Percentiles rank a stretch among this genome's conserved stretches.
Evolutionary conservation across 2,888 invertebrate species (phyloP).

Genomic region (Pammene fasciana): DNA sequence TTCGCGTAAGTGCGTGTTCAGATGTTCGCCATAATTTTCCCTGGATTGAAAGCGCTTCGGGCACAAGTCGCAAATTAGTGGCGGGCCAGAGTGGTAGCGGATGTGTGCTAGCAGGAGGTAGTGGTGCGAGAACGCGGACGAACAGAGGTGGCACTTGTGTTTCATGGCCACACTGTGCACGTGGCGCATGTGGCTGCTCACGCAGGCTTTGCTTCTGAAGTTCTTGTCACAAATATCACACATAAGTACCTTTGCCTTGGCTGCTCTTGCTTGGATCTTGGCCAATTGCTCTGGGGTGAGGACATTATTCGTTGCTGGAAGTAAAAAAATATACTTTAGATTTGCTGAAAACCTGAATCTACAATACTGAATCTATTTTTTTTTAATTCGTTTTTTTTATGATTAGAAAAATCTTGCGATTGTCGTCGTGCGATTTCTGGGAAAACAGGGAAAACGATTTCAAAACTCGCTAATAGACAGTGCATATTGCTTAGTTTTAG

Average conservation of each 20-base stretch:
- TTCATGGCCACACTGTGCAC: not conserved
- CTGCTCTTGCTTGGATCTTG: not conserved
- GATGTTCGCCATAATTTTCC: not conserved
- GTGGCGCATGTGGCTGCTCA: not conserved
- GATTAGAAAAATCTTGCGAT: too few species aligned
- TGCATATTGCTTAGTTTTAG: too few species aligned
- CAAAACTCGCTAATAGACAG: too few species aligned
- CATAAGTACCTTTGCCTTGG: not conserved
- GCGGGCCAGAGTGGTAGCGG: not conserved
- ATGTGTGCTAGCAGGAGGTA: conserved; percentile 1
- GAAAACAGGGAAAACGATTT: too few species aligned
- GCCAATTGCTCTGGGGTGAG: not conserved
- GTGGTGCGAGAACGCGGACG: not conserved
- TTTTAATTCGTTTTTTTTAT: not conserved
- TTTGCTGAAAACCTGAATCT: not conserved
- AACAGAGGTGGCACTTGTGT: not conserved
- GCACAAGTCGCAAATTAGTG: not conserved
- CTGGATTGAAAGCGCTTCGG: not conserved
- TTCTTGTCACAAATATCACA: not conserved
- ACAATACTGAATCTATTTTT: too few species aligned
- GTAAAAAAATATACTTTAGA: not conserved
- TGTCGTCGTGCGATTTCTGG: too few species aligned
- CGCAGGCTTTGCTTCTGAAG: not conserved
- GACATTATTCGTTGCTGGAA: conserved; percentile 3
- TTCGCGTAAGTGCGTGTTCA: conserved; percentile 19